Conservation (phyloP, 2,113 vertebrate species). For the Oreotragus oreotragus region DNA sequence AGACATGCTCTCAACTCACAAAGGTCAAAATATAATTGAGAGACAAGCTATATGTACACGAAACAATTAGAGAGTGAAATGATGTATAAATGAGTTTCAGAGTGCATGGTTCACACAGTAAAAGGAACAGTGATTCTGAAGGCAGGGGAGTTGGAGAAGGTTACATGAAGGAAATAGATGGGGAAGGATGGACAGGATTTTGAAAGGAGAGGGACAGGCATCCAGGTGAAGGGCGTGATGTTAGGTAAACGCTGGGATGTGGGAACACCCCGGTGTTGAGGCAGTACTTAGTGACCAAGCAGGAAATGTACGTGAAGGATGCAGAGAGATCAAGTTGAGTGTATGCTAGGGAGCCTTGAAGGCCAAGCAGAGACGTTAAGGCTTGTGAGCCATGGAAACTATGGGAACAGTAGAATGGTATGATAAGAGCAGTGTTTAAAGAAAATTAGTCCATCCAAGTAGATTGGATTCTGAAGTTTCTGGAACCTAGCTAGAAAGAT, state of each 20-base stretch:
- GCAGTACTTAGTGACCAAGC: too few relatives aligned
- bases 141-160: background rate
- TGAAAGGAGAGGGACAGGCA: background rate
- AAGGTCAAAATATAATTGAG: constrained; percentile 33
- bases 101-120: background rate
- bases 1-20: background rate
- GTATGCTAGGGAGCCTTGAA: background rate
- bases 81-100: background rate
- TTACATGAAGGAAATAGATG: background rate
- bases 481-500: background rate
- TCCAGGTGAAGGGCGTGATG: rapidly evolving
- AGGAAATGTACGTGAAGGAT: background rate
- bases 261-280: background rate
- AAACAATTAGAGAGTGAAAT: constrained; percentile 32
- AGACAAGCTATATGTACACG: background rate
- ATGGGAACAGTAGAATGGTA: background rate
- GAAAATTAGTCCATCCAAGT: background rate
- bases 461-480: background rate
- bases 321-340: background rate
- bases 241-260: background rate
- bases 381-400: background rate
- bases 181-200: background rate
- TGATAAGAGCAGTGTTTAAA: background rate
- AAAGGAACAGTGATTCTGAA: background rate
- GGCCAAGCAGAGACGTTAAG: background rate